Evolutionary conservation across 2,113 vertebrate species (phyloP).

Genomic region (Pygoscelis adeliae): DNA sequence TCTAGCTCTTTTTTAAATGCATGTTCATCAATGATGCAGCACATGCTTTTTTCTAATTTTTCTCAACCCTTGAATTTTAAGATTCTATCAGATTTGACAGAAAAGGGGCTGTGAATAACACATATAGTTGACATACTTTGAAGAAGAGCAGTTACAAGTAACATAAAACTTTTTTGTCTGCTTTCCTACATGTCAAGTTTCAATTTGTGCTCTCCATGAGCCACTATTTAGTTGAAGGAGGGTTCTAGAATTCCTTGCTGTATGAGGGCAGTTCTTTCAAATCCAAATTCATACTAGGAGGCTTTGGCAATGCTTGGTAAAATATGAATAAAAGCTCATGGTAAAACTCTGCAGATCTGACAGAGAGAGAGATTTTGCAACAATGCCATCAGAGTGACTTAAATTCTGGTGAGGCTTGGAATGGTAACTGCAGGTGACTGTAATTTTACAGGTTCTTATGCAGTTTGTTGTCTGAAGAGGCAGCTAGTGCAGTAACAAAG

Average conservation of each 20-base stretch:
- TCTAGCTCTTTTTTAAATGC: neutral
- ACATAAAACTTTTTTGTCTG: neutral
- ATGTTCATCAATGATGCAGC: neutral
- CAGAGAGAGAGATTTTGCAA: neutral
- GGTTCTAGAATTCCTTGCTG: neutral
- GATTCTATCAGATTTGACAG: neutral
- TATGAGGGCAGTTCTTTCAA: neutral
- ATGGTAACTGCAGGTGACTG: neutral
- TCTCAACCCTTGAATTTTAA: neutral
- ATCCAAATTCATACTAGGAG: neutral
- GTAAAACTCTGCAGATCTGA: neutral
- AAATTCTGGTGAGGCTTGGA: neutral
- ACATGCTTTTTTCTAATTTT: neutral
- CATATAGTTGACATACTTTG: neutral
- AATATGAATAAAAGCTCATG: neutral
- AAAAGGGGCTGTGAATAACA: neutral
- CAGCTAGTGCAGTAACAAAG: neutral
- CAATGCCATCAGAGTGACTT: neutral
- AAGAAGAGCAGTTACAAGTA: neutral
- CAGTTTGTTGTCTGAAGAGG: neutral
- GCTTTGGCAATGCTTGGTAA: neutral
- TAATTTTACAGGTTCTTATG: neutral
- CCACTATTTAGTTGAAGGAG: neutral
- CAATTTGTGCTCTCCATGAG: neutral
- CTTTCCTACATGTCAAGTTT: neutral